Conservation (phyloP, 2,888 invertebrate species). For the Diogma glabrata region DNA sequence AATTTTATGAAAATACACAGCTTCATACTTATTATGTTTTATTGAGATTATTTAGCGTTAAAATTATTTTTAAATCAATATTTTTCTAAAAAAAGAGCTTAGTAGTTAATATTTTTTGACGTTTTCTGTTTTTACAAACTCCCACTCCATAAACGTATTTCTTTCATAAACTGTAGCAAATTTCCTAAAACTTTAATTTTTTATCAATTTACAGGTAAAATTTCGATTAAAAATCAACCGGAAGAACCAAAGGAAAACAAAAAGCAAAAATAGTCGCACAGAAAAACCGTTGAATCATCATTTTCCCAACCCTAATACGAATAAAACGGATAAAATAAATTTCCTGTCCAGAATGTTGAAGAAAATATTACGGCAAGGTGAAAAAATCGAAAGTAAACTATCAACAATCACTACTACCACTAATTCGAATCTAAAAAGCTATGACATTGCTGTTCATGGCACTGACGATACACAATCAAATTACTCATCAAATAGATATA, state of each 20-base stretch:
- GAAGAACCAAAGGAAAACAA: not conserved
- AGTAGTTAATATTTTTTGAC: too few relatives aligned
- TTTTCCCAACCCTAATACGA: too few relatives aligned
- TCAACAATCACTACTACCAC: conserved; percentile 7
- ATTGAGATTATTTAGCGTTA: too few relatives aligned
- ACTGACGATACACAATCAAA: not conserved
- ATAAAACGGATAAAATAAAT: conserved; percentile 15
- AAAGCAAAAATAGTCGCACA: not conserved
- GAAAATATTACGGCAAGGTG: conserved; percentile 18
- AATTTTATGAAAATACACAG: too few relatives aligned
- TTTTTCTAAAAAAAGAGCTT: too few relatives aligned
- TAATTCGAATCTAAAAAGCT: too few relatives aligned
- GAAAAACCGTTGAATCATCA: not conserved
- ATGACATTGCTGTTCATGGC: too few relatives aligned
- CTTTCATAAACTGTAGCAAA: not conserved
- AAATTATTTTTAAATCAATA: too few relatives aligned
- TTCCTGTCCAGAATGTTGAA: conserved; percentile 14
- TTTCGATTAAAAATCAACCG: conserved; percentile 26
- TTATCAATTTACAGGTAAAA: conserved; percentile 17
- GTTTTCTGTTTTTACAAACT: too few relatives aligned
- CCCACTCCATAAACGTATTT: too few relatives aligned
- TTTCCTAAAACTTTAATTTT: conserved; percentile 11
- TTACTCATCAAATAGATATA: not conserved
- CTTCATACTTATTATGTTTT: too few relatives aligned
- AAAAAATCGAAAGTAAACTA: conserved; percentile 17